A percentile compares a stretch with the other conserved stretches of the same genome.
Conservation (phyloP, 1,140 invertebrate genomes). For the Thaumatotibia leucotreta region DNA sequence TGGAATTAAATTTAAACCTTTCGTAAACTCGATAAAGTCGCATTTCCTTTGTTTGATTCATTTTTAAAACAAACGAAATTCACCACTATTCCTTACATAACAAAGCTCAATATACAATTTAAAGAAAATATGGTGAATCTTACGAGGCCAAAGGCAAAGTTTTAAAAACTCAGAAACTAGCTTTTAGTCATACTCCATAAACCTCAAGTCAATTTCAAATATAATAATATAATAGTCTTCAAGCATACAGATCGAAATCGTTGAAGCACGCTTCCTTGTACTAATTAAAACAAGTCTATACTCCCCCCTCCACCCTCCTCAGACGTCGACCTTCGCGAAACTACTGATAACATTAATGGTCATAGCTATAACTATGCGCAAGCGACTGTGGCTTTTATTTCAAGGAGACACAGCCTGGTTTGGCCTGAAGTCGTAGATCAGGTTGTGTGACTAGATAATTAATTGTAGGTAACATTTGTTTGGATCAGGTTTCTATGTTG, state of each 20-base stretch:
- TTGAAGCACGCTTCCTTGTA: slow-evolving; percentile 45
- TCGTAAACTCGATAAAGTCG: no score
- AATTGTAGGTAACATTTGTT: slow-evolving; percentile 5
- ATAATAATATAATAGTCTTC: slow-evolving; percentile 1
- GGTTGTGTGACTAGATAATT: slow-evolving; percentile 4
- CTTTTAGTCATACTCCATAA: not conserved
- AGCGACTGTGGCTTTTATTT: not conserved
- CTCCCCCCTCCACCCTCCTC: slow-evolving; percentile 1
- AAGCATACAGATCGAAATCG: slow-evolving; percentile 23
- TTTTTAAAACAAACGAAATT: no score
- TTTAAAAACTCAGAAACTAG: no score
- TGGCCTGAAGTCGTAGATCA: not conserved
- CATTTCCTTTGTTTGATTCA: no score
- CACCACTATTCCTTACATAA: no score
- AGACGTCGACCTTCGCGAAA: slow-evolving; percentile 28
- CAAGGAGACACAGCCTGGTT: not conserved
- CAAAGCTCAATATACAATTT: no score
- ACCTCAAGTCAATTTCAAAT: not conserved
- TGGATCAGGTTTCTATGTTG: slow-evolving; percentile 7
- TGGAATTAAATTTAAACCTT: no score
- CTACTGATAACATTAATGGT: slow-evolving; percentile 31
- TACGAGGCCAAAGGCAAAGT: no score
- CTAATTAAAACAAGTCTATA: slow-evolving; percentile 44
- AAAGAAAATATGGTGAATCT: no score
- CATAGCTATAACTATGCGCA: not conserved